These are phyloP conservation scores for Platycheirus albimanus DNA, from an alignment of 2,888 invertebrate species.

Conservation along the genomic window DNA sequence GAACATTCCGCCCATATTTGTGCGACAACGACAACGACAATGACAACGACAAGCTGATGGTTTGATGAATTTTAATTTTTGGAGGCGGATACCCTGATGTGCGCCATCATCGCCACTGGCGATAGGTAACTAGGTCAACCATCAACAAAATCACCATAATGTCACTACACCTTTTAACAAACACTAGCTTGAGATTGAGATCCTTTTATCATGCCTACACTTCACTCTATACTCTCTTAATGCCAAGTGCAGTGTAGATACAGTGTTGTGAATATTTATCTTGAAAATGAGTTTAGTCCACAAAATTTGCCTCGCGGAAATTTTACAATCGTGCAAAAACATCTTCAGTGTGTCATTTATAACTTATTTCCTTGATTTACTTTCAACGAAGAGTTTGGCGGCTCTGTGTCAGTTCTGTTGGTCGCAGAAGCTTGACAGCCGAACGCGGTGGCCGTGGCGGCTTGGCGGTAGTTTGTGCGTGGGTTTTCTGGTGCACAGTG, in stretches of 20 bases:
- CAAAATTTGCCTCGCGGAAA: slow-evolving; percentile 53
- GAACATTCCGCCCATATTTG: slow-evolving; percentile 56
- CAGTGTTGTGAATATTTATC: neutral
- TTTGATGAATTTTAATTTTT: slow-evolving; percentile 14
- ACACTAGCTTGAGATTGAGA: no score
- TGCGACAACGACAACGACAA: slow-evolving; percentile 7
- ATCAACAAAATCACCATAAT: slow-evolving; percentile 47
- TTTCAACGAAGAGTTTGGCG: slow-evolving; percentile 48
- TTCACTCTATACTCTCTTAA: no score
- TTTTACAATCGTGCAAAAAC: slow-evolving; percentile 46
- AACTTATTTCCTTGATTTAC: slow-evolving; percentile 62
- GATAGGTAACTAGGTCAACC: slow-evolving; percentile 58
- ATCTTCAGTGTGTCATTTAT: slow-evolving; percentile 65
- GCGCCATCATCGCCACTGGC: no score
- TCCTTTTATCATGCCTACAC: slow-evolving; percentile 32
- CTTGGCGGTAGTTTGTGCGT: slow-evolving; percentile 45
- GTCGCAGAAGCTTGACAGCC: slow-evolving; percentile 23
- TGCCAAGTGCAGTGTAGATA: neutral
- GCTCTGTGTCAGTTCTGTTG: slow-evolving; percentile 31
- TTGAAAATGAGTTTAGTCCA: neutral
- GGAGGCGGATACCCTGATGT: slow-evolving; percentile 26
- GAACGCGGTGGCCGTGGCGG: no score
- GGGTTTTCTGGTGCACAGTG: slow-evolving; percentile 59
- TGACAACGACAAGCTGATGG: slow-evolving; percentile 25
- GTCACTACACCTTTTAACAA: slow-evolving; percentile 34